Evolutionary conservation across 2,113 vertebrate genomes (phyloP).

Genomic region (Delphinapterus leucas): DNA sequence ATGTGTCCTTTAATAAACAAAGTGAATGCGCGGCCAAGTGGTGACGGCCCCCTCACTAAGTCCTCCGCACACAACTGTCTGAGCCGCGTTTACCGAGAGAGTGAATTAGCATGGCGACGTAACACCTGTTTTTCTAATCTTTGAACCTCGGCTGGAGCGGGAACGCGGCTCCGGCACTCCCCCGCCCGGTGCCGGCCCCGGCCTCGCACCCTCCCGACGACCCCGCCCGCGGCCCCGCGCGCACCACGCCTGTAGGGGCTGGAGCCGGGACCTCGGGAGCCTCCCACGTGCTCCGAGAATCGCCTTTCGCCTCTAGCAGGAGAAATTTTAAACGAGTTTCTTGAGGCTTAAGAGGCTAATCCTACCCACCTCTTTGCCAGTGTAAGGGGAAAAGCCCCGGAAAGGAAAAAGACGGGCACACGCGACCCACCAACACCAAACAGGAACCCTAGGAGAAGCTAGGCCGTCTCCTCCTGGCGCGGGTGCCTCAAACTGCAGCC

Average conservation of each 20-base stretch:
- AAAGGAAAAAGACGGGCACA: background rate
- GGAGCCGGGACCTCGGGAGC: background rate
- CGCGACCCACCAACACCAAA: background rate
- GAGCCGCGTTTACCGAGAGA: constrained; percentile 1
- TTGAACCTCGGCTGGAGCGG: background rate
- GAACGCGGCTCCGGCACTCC: background rate
- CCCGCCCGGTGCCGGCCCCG: accelerated
- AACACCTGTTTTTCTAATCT: constrained; percentile 75
- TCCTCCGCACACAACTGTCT: background rate
- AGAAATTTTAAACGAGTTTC: background rate
- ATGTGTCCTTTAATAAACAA: background rate
- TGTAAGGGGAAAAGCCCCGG: background rate
- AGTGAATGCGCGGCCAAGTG: background rate
- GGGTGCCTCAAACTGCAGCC: background rate
- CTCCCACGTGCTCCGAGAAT: background rate
- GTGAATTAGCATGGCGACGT: background rate
- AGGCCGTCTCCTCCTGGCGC: background rate
- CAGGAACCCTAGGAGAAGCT: background rate
- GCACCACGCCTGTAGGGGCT: background rate
- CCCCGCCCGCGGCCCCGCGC: background rate
- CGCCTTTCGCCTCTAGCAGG: background rate
- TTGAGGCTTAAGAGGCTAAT: background rate
- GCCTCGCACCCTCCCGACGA: background rate
- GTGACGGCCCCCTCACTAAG: background rate
- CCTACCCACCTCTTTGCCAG: background rate